Evolutionary conservation across 92 coral and sea anemone genomes (phyloP).

Genomic region (Muricea muricata): DNA sequence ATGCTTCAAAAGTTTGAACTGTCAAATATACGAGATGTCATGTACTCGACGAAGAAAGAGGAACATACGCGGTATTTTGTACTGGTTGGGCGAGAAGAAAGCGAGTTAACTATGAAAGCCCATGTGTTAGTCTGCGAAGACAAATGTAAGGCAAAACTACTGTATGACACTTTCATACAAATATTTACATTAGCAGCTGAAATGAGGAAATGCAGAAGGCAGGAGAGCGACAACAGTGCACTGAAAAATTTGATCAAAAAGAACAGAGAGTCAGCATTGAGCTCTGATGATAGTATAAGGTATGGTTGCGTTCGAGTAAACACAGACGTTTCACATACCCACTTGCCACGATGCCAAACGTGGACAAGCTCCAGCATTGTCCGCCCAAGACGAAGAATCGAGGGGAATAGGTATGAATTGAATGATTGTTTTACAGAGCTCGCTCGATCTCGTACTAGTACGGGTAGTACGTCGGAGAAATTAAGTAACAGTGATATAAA

Average conservation of each 20-base stretch:
- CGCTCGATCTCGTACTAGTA: neutral
- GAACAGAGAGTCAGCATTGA: neutral
- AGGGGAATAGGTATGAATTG: neutral
- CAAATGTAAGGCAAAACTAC: neutral
- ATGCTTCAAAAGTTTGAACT: neutral
- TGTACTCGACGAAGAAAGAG: constrained; percentile 16
- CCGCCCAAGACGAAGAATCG: neutral
- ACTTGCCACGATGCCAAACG: neutral
- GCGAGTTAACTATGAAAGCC: constrained; percentile 17
- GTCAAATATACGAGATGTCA: constrained; percentile 4
- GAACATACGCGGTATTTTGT: constrained; percentile 4
- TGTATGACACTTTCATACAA: constrained; percentile 13
- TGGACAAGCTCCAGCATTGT: neutral
- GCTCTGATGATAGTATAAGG: neutral
- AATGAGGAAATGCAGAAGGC: neutral
- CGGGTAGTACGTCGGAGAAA: neutral
- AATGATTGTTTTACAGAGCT: neutral
- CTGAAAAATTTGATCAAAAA: neutral
- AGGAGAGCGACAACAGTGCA: neutral
- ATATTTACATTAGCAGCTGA: constrained; percentile 13
- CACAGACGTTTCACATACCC: neutral
- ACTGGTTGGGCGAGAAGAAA: constrained; percentile 15
- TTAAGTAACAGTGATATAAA: neutral
- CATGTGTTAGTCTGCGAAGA: constrained; percentile 24
- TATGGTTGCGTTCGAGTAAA: neutral